phyloP scores from a whole-genome alignment of 2,797 vertebrate species.

The Oryzias dopingdopingensis region DNA sequence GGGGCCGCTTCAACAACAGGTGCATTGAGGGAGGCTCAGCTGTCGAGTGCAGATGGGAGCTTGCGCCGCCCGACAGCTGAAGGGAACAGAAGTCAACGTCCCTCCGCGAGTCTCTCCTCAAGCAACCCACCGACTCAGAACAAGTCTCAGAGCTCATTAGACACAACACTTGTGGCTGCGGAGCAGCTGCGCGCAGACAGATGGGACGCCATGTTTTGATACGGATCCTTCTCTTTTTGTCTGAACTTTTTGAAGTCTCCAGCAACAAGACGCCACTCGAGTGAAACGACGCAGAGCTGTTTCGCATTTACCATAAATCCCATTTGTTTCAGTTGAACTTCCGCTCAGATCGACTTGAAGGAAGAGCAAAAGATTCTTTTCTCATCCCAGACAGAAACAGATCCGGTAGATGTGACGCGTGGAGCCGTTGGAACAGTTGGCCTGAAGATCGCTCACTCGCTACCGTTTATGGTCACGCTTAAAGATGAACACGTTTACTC shows the following conservation, averaged over 20 bases:
- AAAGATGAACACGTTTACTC: no score
- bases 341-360: slow-evolving; percentile 26
- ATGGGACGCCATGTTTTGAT: slow-evolving; percentile 40
- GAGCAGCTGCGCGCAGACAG: slow-evolving; percentile 53
- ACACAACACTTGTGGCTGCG: slow-evolving; percentile 25
- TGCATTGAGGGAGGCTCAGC: slow-evolving; percentile 51
- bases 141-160: slow-evolving; percentile 29
- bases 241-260: slow-evolving; percentile 38
- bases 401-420: slow-evolving; percentile 20
- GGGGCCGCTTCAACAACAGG: slow-evolving; percentile 60
- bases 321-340: slow-evolving; percentile 24
- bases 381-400: slow-evolving; percentile 24
- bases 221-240: slow-evolving; percentile 21
- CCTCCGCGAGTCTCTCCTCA: background rate
- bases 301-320: slow-evolving; percentile 27
- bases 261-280: slow-evolving; percentile 41
- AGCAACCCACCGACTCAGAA: slow-evolving; percentile 19
- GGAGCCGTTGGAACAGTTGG: slow-evolving; percentile 18
- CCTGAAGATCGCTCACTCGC: background rate
- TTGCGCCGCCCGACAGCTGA: slow-evolving; percentile 41
- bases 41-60: slow-evolving; percentile 16
- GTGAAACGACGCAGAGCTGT: slow-evolving; percentile 10
- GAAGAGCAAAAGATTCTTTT: slow-evolving; percentile 13
- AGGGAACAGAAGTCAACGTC: slow-evolving; percentile 13
- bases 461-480: background rate